Base-by-base conservation (phyloP, 2,888 invertebrate species). In the Aphidoletes aphidimyza region DNA sequence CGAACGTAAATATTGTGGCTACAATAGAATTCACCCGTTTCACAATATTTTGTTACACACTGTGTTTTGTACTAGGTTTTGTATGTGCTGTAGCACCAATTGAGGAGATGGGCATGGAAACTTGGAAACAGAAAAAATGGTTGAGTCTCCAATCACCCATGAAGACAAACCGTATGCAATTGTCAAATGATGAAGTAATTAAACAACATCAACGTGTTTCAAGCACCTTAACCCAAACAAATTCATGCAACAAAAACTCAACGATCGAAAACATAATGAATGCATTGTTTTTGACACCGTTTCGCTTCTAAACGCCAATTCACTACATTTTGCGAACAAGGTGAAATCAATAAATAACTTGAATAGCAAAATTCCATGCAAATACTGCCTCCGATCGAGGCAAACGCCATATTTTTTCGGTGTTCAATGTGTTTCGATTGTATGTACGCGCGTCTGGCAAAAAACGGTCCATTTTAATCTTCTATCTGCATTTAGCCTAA, bases 401-500 rank as follows among this genome's bases (percentile, higher is more conserved):
- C 30, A 69, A 69, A 30, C 30, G 69, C 34, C 1, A 14, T 69
- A 30, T 69, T 26, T 69, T n/a, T 69, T 30, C 30, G 14, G 6
- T 69, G 17, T 17, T 34, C 30, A 34, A 26, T 30, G 69, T 30
- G 14, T 34, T 30, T 3, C 0, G 69, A 54, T 54, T 54, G 54
- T 54, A 54, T 22, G 54, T 54, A 22, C 54, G n/a, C 22, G 3
- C 9, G 6, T 17, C 9, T 17, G 22, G 6, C 5, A 2, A 54
- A 54, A 54, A 54, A 54, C 54, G 69, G 69, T 30, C 30, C 69
- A 54, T 54, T 54, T 54, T 26, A 54, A 54, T 54, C 54, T 54
- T 54, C 26, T 22, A 54, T 54, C 54, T 54, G 54, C 69, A 69
- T 69, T 69, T 69, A 69, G 69, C 69, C 69, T 69, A 69, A 69